phyloP scores from a whole-genome alignment of 2,797 vertebrate genomes.

The Phrynocephalus guinanensis region DNA sequence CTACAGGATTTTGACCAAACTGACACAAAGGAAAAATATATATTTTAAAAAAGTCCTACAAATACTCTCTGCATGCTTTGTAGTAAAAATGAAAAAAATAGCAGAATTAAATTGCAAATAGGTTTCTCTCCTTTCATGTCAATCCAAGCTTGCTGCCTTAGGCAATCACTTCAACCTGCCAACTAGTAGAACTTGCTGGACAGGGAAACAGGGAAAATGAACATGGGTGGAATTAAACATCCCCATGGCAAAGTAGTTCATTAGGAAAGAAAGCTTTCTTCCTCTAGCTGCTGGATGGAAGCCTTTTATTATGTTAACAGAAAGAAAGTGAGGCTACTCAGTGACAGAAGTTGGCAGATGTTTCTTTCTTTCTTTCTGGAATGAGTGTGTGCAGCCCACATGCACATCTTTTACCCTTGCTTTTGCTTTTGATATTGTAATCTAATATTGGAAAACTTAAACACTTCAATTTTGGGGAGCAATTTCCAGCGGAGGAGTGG shows the following conservation, averaged over 20 bases:
- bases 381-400: too few species aligned
- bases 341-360: too few species aligned
- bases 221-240: not conserved
- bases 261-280: not conserved
- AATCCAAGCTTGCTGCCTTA: not conserved
- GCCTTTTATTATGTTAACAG: too few species aligned
- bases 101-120: not conserved
- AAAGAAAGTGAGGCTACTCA: too few species aligned
- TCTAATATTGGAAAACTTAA: not conserved
- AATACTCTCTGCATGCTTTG: not conserved
- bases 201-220: too few species aligned
- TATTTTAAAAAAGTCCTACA: too few species aligned
- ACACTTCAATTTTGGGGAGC: too few species aligned
- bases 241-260: not conserved
- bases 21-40: too few species aligned
- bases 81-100: not conserved
- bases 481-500: not conserved
- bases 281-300: not conserved
- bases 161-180: not conserved
- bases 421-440: not conserved
- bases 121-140: not conserved
- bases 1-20: too few species aligned
- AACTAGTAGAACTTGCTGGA: not conserved
- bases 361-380: too few species aligned
- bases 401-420: too few species aligned